Percentiles rank a stretch among this genome's conserved stretches.
These are phyloP conservation scores for Encarsia formosa DNA, from an alignment of 2,888 invertebrate genomes.

Conservation along the genomic window DNA sequence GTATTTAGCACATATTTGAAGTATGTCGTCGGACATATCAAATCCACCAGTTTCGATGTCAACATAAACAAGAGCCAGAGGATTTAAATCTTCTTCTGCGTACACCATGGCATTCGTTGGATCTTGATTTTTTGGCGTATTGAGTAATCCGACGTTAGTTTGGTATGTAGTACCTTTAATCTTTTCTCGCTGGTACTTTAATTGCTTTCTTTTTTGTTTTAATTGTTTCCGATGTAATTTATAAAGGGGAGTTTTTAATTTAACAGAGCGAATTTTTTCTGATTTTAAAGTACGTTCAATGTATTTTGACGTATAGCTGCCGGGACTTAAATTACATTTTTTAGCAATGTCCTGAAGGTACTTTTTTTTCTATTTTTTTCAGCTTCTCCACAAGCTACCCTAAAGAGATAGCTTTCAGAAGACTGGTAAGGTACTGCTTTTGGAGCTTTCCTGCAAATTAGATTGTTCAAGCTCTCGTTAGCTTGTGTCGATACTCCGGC, in stretches of 20 bases:
- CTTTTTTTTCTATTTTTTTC: constrained; percentile 20
- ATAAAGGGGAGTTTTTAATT: not conserved
- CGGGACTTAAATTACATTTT: constrained; percentile 3
- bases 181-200: constrained; percentile 23
- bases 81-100: not conserved
- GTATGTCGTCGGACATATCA: constrained; percentile 21
- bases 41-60: constrained; percentile 26
- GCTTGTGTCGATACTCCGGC: constrained; percentile 12
- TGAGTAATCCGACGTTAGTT: constrained; percentile 14
- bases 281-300: not conserved
- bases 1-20: constrained; percentile 24
- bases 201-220: constrained; percentile 12
- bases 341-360: constrained; percentile 18
- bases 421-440: constrained; percentile 7
- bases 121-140: too few relatives aligned
- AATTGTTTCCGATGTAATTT: constrained; percentile 4
- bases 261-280: constrained; percentile 6
- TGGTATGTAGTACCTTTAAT: constrained; percentile 21
- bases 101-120: too few relatives aligned
- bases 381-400: constrained; percentile 10
- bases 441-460: constrained; percentile 18
- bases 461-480: constrained; percentile 19
- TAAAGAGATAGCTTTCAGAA: constrained; percentile 3
- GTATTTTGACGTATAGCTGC: constrained; percentile 1
- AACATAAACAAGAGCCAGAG: constrained; percentile 15